A percentile compares a stretch with the other conserved stretches of the same genome.
Conservation (phyloP, 1,140 invertebrate genomes). For the Cecropterus lyciades region DNA sequence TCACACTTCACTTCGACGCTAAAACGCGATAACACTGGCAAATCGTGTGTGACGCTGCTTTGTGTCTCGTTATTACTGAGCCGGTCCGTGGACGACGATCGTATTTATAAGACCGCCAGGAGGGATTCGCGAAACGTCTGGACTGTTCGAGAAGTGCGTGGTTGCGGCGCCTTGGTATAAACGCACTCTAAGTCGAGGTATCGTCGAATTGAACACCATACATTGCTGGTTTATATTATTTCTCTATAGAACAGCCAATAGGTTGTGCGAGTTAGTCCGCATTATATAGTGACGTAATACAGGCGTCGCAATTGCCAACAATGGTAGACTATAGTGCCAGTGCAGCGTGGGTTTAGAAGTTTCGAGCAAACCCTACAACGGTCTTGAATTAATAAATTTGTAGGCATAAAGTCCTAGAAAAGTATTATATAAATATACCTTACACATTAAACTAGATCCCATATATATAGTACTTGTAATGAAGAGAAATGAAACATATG, state of each 20-base stretch:
- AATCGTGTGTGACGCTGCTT: constrained; percentile 45
- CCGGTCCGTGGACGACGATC: constrained; percentile 35
- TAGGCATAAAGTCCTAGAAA: background rate
- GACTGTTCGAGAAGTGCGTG: constrained; percentile 60
- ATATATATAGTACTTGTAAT: background rate
- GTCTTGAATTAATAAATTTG: background rate
- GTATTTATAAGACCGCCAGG: constrained; percentile 62
- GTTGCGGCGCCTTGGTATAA: constrained; percentile 16
- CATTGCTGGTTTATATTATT: constrained; percentile 24
- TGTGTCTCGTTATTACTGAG: constrained; percentile 68
- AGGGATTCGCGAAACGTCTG: constrained; percentile 45
- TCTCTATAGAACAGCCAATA: background rate
- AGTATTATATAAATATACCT: background rate
- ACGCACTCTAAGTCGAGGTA: background rate
- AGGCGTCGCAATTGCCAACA: background rate
- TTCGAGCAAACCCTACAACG: constrained; percentile 9
- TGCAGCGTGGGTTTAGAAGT: constrained; percentile 15
- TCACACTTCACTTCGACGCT: constrained; percentile 61
- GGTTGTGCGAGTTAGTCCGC: background rate
- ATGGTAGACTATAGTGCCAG: background rate
- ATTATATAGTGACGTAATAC: background rate
- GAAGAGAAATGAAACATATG: no score
- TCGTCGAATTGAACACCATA: constrained; percentile 15
- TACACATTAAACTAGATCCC: background rate
- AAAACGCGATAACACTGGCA: constrained; percentile 35